Evolutionary conservation across 2,888 invertebrate genomes (phyloP).

Genomic region (Sylvicola fuscatus): DNA sequence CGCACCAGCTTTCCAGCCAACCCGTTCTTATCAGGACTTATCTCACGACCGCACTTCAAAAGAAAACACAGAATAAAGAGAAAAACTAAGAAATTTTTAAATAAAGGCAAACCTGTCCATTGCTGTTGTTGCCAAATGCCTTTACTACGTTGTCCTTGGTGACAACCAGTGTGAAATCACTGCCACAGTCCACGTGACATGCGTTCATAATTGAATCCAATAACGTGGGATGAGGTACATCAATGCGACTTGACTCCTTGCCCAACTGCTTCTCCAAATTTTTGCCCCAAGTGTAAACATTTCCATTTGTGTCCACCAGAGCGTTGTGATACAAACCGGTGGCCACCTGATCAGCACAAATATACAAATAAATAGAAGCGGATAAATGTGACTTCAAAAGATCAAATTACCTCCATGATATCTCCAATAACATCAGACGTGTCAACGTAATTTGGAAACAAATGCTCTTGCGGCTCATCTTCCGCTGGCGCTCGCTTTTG

Average conservation of each 20-base stretch:
- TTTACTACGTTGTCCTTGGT: conserved; percentile 21
- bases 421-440: conserved; percentile 36
- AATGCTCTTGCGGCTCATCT: conserved; percentile 25
- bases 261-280: conserved; percentile 83
- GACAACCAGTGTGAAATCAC: conserved; percentile 25
- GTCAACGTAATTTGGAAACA: conserved; percentile 39
- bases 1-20: conserved; percentile 21
- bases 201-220: conserved; percentile 21
- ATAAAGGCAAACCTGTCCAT: conserved; percentile 16
- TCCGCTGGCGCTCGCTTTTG: conserved; percentile 2
- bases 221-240: conserved; percentile 18
- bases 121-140: conserved; percentile 25
- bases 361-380: too few relatives aligned
- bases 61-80: neutral
- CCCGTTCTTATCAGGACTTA: conserved; percentile 18
- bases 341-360: too few relatives aligned
- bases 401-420: conserved; percentile 34
- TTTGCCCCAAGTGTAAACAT: conserved; percentile 67
- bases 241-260: conserved; percentile 21
- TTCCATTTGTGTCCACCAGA: conserved; percentile 45
- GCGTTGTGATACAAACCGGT: conserved; percentile 73
- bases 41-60: conserved; percentile 20
- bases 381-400: too few relatives aligned
- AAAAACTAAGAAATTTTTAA: neutral
- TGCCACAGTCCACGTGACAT: conserved; percentile 24